A percentile compares a stretch with the other conserved stretches of the same genome.
Conservation (phyloP, 2,888 invertebrate species). For the Chaetogeoica ovagalla region DNA sequence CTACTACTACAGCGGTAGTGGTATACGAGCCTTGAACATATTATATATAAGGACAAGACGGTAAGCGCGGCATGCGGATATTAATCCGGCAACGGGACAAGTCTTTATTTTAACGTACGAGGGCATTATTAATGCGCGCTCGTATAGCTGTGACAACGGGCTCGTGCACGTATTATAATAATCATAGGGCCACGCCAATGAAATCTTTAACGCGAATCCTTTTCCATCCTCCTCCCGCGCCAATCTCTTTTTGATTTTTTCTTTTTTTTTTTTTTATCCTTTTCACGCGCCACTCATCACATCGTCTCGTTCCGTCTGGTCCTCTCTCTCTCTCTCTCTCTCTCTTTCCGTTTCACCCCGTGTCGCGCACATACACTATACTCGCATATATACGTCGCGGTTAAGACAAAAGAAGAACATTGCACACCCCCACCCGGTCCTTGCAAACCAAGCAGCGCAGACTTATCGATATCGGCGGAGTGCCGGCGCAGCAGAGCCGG, state of each 20-base stretch:
- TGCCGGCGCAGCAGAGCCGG: not conserved
- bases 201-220: conserved; percentile 52
- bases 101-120: conserved; percentile 50
- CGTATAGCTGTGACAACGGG: not conserved
- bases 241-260: too few species aligned
- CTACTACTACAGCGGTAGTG: not conserved
- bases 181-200: conserved; percentile 49
- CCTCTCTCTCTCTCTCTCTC: not conserved
- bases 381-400: not conserved
- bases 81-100: conserved; percentile 31
- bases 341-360: conserved; percentile 4
- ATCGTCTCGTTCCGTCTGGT: not conserved
- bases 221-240: not conserved
- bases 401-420: conserved; percentile 49
- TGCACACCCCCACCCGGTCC: not conserved
- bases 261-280: conserved; percentile 7
- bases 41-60: conserved; percentile 35
- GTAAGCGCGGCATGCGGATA: conserved; percentile 11
- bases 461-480: conserved; percentile 51
- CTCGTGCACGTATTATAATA: conserved; percentile 8
- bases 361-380: conserved; percentile 5
- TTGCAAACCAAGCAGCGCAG: not conserved
- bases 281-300: not conserved
- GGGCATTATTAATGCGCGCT: conserved; percentile 48
- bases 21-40: too few species aligned